These are phyloP conservation scores for Acanthisitta chloris DNA, from an alignment of 2,113 vertebrate species.

Conservation along the genomic window DNA sequence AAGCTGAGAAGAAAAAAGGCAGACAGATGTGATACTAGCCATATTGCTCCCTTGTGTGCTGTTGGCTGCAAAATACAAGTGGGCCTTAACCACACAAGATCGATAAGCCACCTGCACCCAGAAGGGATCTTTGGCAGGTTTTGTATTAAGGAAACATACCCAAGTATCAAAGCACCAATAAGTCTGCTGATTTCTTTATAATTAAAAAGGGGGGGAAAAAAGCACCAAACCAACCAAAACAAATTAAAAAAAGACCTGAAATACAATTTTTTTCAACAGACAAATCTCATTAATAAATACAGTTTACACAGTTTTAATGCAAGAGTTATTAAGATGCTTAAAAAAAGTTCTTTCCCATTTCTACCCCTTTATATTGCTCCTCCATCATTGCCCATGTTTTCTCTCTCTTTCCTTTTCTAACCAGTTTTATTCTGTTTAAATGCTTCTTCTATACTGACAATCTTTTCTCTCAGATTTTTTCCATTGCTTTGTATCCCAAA, in stretches of 20 bases:
- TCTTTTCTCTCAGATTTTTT: neutral
- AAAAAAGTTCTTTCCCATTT: neutral
- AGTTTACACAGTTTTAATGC: neutral
- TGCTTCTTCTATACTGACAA: neutral
- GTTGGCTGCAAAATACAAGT: conserved; percentile 31
- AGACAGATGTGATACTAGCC: conserved; percentile 36
- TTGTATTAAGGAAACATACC: neutral
- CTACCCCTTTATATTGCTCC: neutral
- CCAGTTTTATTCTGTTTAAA: neutral
- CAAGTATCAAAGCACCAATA: neutral
- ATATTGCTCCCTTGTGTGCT: conserved; percentile 37
- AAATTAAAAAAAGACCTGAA: neutral
- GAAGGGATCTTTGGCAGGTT: neutral
- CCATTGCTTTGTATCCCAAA: neutral
- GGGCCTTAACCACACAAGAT: neutral
- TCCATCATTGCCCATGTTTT: neutral
- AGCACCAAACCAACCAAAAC: rapidly evolving
- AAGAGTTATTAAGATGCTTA: neutral
- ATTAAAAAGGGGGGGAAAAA: neutral
- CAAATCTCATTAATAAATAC: neutral
- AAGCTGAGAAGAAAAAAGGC: conserved; percentile 38
- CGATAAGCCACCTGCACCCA: neutral
- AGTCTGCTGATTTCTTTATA: neutral
- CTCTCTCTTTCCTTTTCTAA: neutral
- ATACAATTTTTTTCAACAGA: neutral